phyloP scores from a whole-genome alignment of 2,888 invertebrate species.

The Dryadula phaetusa region DNA sequence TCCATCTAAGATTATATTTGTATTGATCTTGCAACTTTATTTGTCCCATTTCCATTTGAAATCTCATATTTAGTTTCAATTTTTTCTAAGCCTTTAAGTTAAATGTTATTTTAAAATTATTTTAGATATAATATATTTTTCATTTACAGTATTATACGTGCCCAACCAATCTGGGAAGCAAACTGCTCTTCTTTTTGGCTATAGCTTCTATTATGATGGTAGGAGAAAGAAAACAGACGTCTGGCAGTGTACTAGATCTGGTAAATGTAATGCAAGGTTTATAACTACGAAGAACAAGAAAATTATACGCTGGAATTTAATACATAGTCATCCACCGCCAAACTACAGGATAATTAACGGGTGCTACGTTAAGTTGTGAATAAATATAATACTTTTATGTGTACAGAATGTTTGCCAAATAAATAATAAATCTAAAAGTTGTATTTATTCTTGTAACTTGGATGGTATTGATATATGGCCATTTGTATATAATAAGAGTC shows the following conservation, averaged over 20 bases:
- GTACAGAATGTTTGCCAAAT: neutral
- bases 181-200: constrained; percentile 37
- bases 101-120: neutral
- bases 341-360: constrained; percentile 42
- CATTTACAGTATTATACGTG: constrained; percentile 45
- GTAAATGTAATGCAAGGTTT: constrained; percentile 38
- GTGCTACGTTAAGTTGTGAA: constrained; percentile 42
- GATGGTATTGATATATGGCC: too few species aligned
- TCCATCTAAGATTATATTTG: too few species aligned
- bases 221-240: constrained; percentile 34
- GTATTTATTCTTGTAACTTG: neutral
- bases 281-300: constrained; percentile 34
- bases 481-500: too few species aligned
- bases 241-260: constrained; percentile 44
- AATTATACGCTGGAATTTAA: constrained; percentile 29
- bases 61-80: neutral
- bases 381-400: constrained; percentile 14
- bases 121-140: neutral
- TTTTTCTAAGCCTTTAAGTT: too few species aligned
- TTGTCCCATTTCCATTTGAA: too few species aligned
- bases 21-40: too few species aligned
- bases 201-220: constrained; percentile 45
- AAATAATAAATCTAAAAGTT: neutral
- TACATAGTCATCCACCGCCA: constrained; percentile 41
- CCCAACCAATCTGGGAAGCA: constrained; percentile 35